Evolutionary conservation across 2,797 vertebrate species (phyloP).

Genomic region (Okamejei kenojei): DNA sequence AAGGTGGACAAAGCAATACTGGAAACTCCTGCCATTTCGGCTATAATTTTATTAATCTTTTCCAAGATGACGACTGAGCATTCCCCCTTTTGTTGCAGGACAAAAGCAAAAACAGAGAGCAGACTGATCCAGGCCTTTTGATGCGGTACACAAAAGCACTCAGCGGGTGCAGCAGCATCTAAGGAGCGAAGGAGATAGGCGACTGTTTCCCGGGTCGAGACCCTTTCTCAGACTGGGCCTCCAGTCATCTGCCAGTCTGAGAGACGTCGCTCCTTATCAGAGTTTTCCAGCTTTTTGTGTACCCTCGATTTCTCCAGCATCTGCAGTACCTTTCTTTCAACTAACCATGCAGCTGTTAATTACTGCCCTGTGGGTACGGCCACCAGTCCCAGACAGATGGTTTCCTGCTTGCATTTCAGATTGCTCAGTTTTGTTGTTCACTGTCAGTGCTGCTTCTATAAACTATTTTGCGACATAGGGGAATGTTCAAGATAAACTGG

Average conservation of each 20-base stretch:
- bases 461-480: neutral
- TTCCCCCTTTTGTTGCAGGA: conserved; percentile 6
- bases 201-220: too few relatives aligned
- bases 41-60: neutral
- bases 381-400: conserved; percentile 20
- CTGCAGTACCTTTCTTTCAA: too few relatives aligned
- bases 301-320: too few relatives aligned
- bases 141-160: too few relatives aligned
- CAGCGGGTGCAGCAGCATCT: too few relatives aligned
- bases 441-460: conserved; percentile 13
- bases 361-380: conserved; percentile 17
- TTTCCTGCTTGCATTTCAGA: conserved; percentile 27
- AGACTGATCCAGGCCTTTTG: neutral
- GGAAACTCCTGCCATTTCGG: neutral
- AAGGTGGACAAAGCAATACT: neutral
- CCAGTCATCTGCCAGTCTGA: too few relatives aligned
- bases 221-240: too few relatives aligned
- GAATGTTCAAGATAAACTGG: neutral
- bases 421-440: neutral
- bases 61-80: neutral
- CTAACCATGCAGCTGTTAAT: conserved; percentile 33
- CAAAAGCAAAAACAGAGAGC: neutral
- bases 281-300: too few relatives aligned
- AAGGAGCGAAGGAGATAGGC: too few relatives aligned
- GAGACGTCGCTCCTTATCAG: neutral